A percentile compares a stretch with the other conserved stretches of the same genome.
Evolutionary conservation across 2,113 vertebrate species (phyloP).

Genomic region (Lepus americanus): DNA sequence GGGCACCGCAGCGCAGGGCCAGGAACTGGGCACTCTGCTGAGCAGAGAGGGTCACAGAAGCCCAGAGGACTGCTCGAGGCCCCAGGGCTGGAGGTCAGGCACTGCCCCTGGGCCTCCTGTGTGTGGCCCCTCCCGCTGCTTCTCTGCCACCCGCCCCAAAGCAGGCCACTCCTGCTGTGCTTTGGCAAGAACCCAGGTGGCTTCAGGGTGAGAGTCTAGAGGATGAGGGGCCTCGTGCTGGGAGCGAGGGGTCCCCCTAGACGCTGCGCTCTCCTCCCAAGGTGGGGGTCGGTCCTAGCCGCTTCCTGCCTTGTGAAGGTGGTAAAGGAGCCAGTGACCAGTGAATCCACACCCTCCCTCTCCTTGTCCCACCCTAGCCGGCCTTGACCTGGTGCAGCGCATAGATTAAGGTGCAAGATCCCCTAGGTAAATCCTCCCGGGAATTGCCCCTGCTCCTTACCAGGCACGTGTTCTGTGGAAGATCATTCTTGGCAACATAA

Average conservation of each 20-base stretch:
- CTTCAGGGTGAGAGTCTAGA: neutral
- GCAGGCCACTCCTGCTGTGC: too few species aligned
- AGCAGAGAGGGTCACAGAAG: neutral
- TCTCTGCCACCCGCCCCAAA: too few species aligned
- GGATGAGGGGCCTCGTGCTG: neutral
- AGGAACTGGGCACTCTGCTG: neutral
- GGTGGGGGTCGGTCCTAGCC: neutral
- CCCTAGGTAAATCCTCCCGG: neutral
- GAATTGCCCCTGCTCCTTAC: neutral
- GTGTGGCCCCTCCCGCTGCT: too few species aligned
- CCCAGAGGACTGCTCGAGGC: neutral
- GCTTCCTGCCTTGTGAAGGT: neutral
- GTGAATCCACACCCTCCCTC: neutral
- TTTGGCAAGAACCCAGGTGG: neutral
- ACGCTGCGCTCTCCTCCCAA: neutral
- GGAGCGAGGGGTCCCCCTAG: neutral
- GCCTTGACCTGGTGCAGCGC: neutral
- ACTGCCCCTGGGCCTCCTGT: neutral
- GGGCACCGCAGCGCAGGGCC: rapidly evolving
- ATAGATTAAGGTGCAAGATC: neutral
- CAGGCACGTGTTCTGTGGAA: neutral
- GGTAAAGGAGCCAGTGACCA: neutral
- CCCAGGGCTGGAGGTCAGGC: neutral
- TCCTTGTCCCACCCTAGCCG: neutral
- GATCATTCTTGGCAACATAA: neutral